Conservation (phyloP, 2,113 vertebrate genomes). For the Ochotona curzoniae region DNA sequence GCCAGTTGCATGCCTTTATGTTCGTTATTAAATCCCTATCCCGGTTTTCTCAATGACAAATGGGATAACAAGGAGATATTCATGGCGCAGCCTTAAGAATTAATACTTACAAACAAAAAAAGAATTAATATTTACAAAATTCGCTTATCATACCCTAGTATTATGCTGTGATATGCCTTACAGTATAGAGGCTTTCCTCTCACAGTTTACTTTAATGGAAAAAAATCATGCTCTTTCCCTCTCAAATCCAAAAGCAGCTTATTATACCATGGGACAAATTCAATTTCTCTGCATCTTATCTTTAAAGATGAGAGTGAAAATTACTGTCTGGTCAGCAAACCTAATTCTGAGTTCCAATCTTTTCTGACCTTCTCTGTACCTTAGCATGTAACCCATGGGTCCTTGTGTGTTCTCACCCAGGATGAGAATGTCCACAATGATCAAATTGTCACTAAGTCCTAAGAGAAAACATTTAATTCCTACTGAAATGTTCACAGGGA, state of each 20-base stretch:
- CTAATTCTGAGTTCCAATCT: background rate
- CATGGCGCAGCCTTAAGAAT: background rate
- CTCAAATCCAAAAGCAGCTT: background rate
- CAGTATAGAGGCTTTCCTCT: background rate
- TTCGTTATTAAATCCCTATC: background rate
- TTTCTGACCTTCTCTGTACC: background rate
- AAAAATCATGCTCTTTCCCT: background rate
- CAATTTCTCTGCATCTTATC: background rate
- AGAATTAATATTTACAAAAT: background rate
- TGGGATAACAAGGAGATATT: background rate
- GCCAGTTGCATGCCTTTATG: background rate
- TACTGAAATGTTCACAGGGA: background rate
- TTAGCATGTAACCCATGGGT: background rate
- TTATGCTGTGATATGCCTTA: background rate
- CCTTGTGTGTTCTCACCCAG: background rate
- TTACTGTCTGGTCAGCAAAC: background rate
- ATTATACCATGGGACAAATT: background rate
- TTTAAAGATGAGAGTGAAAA: background rate
- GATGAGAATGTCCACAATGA: background rate
- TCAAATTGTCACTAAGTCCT: background rate
- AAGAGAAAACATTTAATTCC: background rate
- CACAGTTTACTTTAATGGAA: background rate
- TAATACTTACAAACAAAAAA: background rate
- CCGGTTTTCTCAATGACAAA: background rate
- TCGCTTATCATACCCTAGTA: background rate